Percentiles rank a stretch among this genome's conserved stretches.
Evolutionary conservation across 2,888 invertebrate species (phyloP).

Genomic region (Drosophila basisetae): DNA sequence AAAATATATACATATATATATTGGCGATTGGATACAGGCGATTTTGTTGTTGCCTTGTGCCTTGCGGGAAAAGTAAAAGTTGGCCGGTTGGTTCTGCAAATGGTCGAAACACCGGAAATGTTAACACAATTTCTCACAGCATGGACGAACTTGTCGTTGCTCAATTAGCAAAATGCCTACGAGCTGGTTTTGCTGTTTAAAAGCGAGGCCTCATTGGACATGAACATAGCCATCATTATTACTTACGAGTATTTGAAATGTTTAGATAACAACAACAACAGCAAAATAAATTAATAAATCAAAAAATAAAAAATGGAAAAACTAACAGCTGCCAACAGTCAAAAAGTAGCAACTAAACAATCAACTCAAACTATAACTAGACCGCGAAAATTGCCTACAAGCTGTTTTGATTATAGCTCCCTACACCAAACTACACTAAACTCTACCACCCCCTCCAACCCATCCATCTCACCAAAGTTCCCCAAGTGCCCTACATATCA

Average conservation of each 20-base stretch:
- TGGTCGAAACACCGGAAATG: conserved; percentile 72
- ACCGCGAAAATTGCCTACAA: conserved; percentile 54
- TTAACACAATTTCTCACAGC: conserved; percentile 73
- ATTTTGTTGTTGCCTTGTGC: conserved; percentile 16
- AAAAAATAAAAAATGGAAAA: conserved; percentile 59
- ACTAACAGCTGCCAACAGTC: conserved; percentile 38
- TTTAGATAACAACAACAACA: conserved; percentile 41
- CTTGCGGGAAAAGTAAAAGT: conserved; percentile 70
- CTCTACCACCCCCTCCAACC: background rate
- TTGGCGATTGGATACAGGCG: conserved; percentile 58
- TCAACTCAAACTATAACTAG: conserved; percentile 12
- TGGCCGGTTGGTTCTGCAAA: conserved; percentile 66
- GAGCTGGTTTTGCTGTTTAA: conserved; percentile 52
- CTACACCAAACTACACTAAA: conserved; percentile 6
- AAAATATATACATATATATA: conserved; percentile 13
- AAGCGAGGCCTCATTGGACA: conserved; percentile 56
- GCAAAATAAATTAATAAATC: conserved; percentile 1
- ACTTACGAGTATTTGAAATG: conserved; percentile 53
- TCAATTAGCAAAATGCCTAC: conserved; percentile 75
- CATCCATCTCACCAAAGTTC: background rate
- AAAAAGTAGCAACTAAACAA: conserved; percentile 18
- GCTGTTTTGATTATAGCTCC: conserved; percentile 39
- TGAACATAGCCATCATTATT: conserved; percentile 65
- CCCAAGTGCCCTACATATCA: background rate
- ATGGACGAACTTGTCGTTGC: conserved; percentile 68